Base-by-base conservation (phyloP, 2,888 invertebrate species). In the Salpingus planirostris region DNA sequence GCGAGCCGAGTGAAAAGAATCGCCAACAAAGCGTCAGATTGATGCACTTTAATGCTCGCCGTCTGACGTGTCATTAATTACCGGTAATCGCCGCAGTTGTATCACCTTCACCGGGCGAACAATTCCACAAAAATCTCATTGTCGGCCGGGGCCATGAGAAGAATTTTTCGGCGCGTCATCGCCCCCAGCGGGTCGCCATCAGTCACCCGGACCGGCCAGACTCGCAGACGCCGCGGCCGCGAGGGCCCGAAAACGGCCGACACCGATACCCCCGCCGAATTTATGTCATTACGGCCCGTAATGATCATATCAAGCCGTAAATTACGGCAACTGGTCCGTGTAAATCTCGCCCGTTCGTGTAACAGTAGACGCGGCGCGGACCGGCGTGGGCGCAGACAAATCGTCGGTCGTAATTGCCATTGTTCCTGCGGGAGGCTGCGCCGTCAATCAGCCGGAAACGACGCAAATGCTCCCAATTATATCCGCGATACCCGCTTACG, bases 31-130 rank as follows among this genome's bases (percentile, higher is more conserved):
- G 54, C n/a, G n/a, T 55, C 55, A 54, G 54, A 58, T 57, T 54
- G 59, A 57, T 59, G 57, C 57, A 52, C 54, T 53, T 59, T 59
- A 60, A 60, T 60, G 57, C 55, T 54, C 49, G 50, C 56, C 46
- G 52, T 52, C 58, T 59, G 62, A 61, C 62, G 49, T 50, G 54
- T 60, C 62, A 60, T 62, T 62, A 62, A 62, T 62, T 60, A 60
- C 54, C 46, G 54, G 52, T 61, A 60, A 60, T 60, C 57, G 52
- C 54, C 52, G 51, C 29, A 14, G n/a, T 29, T 29, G 22, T 11
- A 22, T 21, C 31, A 41, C 40, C 44, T n/a, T n/a, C n/a, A n/a
- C n/a, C n/a, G n/a, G n/a, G n/a, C n/a, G 46, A 49, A 53, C 52
- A 55, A 56, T 56, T 46, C 49, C 42, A 50, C 50, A 53, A 55